These are phyloP conservation scores for Cephus rjabovi DNA, from an alignment of 2,888 invertebrate species.

Conservation along the genomic window DNA sequence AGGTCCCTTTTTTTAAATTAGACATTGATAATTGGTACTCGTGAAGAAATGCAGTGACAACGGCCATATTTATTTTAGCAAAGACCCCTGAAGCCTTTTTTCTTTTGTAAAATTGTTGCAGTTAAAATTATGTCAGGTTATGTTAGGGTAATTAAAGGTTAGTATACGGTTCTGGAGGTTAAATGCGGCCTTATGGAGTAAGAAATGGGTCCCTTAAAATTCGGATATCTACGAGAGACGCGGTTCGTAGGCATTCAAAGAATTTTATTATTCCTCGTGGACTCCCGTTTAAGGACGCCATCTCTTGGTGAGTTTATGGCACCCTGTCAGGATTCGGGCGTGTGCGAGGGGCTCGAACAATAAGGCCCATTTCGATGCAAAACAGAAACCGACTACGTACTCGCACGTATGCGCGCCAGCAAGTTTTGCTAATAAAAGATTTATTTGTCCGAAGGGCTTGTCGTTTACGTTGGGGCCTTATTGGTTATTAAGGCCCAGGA, in stretches of 20 bases:
- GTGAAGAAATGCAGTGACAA: too few relatives aligned
- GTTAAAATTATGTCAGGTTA: background rate
- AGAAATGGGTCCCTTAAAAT: background rate
- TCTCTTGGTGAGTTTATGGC: slow-evolving; percentile 48
- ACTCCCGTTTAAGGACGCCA: slow-evolving; percentile 44
- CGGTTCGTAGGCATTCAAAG: background rate
- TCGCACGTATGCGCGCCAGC: background rate
- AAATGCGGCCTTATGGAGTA: background rate
- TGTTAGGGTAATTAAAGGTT: background rate
- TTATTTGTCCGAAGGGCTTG: background rate
- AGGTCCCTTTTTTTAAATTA: too few relatives aligned
- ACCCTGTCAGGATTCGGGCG: slow-evolving; percentile 49
- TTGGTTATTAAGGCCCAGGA: background rate
- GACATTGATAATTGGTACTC: too few relatives aligned
- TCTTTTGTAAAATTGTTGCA: too few relatives aligned
- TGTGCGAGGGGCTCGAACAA: slow-evolving; percentile 49
- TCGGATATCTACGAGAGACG: background rate
- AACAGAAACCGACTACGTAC: slow-evolving; percentile 27
- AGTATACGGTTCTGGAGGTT: background rate
- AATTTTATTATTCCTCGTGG: slow-evolving; percentile 39
- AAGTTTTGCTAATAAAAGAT: background rate
- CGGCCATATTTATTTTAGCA: too few relatives aligned
- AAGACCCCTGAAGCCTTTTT: too few relatives aligned
- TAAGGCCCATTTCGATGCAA: slow-evolving; percentile 56
- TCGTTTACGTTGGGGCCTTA: background rate